Evolutionary conservation across 1,140 invertebrate species (phyloP).

Genomic region (Drosophila pectinifera): DNA sequence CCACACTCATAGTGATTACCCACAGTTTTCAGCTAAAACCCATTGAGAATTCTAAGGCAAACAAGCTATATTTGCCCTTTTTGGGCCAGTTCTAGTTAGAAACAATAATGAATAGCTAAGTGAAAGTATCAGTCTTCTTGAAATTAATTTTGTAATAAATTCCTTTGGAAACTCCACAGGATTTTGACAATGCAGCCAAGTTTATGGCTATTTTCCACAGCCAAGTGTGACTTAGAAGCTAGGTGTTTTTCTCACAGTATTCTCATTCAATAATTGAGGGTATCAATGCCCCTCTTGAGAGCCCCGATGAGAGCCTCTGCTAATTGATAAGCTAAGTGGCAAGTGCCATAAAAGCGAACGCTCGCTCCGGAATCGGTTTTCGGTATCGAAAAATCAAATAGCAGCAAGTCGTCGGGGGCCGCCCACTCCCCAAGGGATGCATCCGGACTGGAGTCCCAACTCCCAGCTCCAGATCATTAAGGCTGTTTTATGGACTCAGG

Average conservation of each 20-base stretch:
- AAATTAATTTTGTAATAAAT: not conserved
- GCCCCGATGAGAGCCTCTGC: constrained; percentile 26
- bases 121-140: too few species aligned
- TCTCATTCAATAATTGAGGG: constrained; percentile 33
- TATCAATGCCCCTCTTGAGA: constrained; percentile 1
- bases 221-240: not conserved
- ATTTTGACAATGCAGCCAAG: not conserved
- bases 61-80: too few species aligned
- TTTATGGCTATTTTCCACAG: too few species aligned
- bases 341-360: constrained; percentile 57
- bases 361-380: constrained; percentile 24
- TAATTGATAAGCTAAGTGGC: constrained; percentile 82
- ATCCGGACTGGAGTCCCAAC: constrained; percentile 25
- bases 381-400: constrained; percentile 28
- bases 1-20: too few species aligned
- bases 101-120: too few species aligned
- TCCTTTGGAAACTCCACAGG: not conserved
- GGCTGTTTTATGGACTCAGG: constrained; percentile 64
- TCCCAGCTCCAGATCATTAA: constrained; percentile 59
- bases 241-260: not conserved
- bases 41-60: too few species aligned
- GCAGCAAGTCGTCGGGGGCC: constrained; percentile 8
- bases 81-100: too few species aligned
- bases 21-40: too few species aligned
- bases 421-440: constrained; percentile 13